These are phyloP conservation scores for Pseudomyrmex concolor DNA, from an alignment of 1,140 invertebrate genomes.

Conservation along the genomic window DNA sequence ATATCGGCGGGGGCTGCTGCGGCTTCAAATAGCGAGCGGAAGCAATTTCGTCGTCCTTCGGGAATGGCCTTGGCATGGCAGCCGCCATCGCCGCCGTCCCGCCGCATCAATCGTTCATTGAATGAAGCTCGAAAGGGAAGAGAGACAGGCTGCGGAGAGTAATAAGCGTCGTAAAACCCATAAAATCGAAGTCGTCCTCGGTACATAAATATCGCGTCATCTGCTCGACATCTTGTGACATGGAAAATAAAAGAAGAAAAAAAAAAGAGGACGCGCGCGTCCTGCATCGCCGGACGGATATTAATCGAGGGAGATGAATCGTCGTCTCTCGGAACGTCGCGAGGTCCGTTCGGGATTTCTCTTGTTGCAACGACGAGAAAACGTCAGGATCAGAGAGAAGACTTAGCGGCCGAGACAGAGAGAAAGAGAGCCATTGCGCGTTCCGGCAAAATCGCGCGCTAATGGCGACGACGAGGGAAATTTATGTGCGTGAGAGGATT, in stretches of 20 bases:
- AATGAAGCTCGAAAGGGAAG: constrained; percentile 25
- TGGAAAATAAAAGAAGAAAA: neutral
- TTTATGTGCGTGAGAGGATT: constrained; percentile 50
- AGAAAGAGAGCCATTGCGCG: neutral
- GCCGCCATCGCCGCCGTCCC: neutral
- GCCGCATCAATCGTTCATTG: constrained; percentile 21
- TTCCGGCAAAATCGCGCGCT: constrained; percentile 21
- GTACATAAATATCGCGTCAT: neutral
- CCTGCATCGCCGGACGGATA: neutral
- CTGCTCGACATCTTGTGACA: neutral
- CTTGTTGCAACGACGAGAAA: neutral
- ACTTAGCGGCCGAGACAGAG: constrained; percentile 15
- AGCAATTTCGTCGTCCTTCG: constrained; percentile 65
- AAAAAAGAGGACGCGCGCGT: too few species aligned
- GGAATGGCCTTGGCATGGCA: constrained; percentile 63
- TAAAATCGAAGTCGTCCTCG: constrained; percentile 16
- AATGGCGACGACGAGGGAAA: constrained; percentile 44
- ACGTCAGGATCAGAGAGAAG: neutral
- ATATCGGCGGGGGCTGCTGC: constrained; percentile 51
- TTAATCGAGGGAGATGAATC: constrained; percentile 31
- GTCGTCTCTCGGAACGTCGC: neutral
- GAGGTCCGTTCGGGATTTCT: neutral
- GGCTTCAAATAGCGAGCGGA: constrained; percentile 50
- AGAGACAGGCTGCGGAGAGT: constrained; percentile 20
- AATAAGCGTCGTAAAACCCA: constrained; percentile 54